A percentile compares a stretch with the other conserved stretches of the same genome.
Conservation (phyloP, 1,140 invertebrate genomes). For the Solenopsis fugax region DNA sequence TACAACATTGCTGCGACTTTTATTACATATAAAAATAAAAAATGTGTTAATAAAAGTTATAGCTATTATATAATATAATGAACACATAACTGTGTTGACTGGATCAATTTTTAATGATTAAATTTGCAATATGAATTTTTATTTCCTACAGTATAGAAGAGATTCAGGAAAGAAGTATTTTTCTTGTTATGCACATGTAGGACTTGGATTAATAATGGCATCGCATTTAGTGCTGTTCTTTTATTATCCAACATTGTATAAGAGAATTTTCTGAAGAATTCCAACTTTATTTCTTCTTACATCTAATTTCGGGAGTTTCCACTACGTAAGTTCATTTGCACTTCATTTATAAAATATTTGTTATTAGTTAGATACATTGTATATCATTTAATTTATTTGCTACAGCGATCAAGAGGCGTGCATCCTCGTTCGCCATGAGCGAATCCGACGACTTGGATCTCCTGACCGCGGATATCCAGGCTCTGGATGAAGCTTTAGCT, state of each 20-base stretch:
- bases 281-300: background rate
- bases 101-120: background rate
- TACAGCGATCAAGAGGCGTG: background rate
- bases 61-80: no score
- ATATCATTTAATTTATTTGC: background rate
- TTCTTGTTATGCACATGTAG: background rate
- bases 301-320: background rate
- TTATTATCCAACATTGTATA: background rate
- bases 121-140: background rate
- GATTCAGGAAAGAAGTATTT: background rate
- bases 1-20: no score
- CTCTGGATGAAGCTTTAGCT: slow-evolving; percentile 76
- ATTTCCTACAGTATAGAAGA: background rate
- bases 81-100: no score
- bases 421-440: slow-evolving; percentile 68
- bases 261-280: background rate
- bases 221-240: background rate
- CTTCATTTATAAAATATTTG: background rate
- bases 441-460: slow-evolving; percentile 79
- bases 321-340: background rate
- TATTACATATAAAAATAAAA: no score
- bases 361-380: background rate
- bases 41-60: no score
- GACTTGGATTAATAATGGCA: background rate
- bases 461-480: slow-evolving; percentile 79